Percentiles rank a stretch among this genome's conserved stretches.
These are phyloP conservation scores for Andricus grossulariae DNA, from an alignment of 1,140 invertebrate species.

Conservation along the genomic window DNA sequence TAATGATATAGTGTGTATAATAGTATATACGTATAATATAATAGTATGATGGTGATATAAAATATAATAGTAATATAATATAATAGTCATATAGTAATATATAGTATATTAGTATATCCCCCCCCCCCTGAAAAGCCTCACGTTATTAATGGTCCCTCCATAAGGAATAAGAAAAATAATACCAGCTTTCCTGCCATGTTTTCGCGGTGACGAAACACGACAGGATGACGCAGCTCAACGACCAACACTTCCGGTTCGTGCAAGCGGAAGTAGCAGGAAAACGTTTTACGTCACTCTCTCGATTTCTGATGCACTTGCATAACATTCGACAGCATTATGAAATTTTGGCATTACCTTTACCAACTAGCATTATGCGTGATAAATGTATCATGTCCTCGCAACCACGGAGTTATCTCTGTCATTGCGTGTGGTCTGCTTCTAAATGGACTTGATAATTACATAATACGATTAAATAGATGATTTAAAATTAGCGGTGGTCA, in stretches of 20 bases:
- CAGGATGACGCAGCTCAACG: constrained; percentile 33
- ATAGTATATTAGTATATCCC: too few species aligned
- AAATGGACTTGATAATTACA: constrained; percentile 19
- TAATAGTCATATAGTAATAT: too few species aligned
- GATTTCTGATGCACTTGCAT: constrained; percentile 15
- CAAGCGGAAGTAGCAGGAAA: neutral
- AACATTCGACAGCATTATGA: constrained; percentile 13
- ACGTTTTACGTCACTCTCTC: constrained; percentile 21
- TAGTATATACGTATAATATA: too few species aligned
- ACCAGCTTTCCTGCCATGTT: neutral
- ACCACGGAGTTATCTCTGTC: constrained; percentile 9
- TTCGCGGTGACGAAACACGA: neutral
- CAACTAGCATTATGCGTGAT: constrained; percentile 4
- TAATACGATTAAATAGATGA: constrained; percentile 21
- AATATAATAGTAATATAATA: too few species aligned
- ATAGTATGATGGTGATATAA: too few species aligned
- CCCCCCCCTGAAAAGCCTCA: too few species aligned
- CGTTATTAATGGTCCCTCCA: too few species aligned
- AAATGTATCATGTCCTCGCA: constrained; percentile 16
- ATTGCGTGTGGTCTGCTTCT: constrained; percentile 18
- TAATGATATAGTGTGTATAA: too few species aligned
- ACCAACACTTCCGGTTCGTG: constrained; percentile 42
- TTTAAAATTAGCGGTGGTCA: constrained; percentile 2
- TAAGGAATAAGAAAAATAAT: too few species aligned
- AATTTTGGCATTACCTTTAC: constrained; percentile 7